These are phyloP conservation scores for Papilio aristodemus DNA, from an alignment of 1,140 invertebrate species.

Conservation along the genomic window DNA sequence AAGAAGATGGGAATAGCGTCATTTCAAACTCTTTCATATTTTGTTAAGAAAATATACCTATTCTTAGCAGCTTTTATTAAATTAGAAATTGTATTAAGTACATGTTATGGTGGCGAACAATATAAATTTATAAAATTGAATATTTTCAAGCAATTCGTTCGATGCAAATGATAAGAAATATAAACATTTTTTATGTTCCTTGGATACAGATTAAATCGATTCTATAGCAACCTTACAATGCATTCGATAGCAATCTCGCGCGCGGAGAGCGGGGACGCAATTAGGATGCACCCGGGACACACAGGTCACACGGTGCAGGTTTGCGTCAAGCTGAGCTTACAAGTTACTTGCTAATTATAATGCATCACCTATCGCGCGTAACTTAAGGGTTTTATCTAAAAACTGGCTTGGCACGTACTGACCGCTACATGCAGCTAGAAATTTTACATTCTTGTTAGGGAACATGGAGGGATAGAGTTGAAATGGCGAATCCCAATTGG, in stretches of 20 bases:
- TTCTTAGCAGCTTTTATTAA: too few species aligned
- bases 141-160: too few species aligned
- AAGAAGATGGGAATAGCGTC: neutral
- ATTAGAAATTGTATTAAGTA: too few species aligned
- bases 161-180: neutral
- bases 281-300: neutral
- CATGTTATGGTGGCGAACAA: too few species aligned
- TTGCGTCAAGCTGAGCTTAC: neutral
- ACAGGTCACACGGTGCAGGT: neutral
- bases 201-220: neutral
- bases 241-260: constrained; percentile 1
- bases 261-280: neutral
- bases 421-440: neutral
- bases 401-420: neutral
- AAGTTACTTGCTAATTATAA: constrained; percentile 12
- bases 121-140: too few species aligned
- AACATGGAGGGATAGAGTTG: too few species aligned
- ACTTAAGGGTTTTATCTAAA: constrained; percentile 6
- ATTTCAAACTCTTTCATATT: neutral
- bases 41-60: too few species aligned
- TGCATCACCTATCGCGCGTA: constrained; percentile 6
- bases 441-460: neutral
- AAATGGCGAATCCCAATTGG: too few species aligned
- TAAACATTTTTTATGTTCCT: neutral
- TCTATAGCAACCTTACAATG: neutral